Base-by-base conservation (phyloP, 2,113 vertebrate species). In the Crotalus viridis region DNA sequence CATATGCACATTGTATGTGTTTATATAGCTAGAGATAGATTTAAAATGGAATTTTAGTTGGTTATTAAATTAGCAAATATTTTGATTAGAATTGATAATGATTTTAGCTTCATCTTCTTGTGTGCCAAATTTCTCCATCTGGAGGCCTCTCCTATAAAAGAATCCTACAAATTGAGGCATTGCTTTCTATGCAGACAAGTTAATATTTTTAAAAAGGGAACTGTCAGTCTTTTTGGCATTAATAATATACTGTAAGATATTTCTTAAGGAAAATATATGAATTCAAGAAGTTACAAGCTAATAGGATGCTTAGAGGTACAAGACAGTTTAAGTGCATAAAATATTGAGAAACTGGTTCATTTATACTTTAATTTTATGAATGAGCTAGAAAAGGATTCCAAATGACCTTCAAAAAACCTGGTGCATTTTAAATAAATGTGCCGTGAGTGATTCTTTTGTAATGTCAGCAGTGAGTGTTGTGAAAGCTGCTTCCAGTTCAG, bases 301-400 rank as follows among this genome's bases (percentile, higher is more conserved):
- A 90, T 52, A 28, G 8, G 89, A 39, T 43, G 3, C 85, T 51
- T 91, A 51, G 9, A 91, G 28, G 33, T 6, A 33, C 17, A 33
- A 12, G 17, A 61, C 13, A 91, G 28, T 51, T 85, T 64, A 33
- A 52, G 19, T 17, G 33, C 7, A 43, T 43, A 89, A 56, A 26
- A 1, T 24, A 28, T 89, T 64, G 26, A 90, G 7, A 61, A 52
- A 15, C 55, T 64, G 24, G 24, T n/a, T 33, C 4, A 4, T 64
- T 92, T 43, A 33, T 86, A 46, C 26, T 21, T 55, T 95, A 54
- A 93, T 52, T 93, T 94, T 95, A 94, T 88, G 89, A 94, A 92
- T 12, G 93, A 95, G n/a, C 55, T 93, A 43, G 43, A 57, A 93
- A 95, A 89, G 56, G 87, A 93, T 48, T 52, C 85, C 93, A 92